A percentile compares a stretch with the other conserved stretches of the same genome.
Evolutionary conservation across 2,797 vertebrate species (phyloP).

Genomic region (Champsocephalus esox): DNA sequence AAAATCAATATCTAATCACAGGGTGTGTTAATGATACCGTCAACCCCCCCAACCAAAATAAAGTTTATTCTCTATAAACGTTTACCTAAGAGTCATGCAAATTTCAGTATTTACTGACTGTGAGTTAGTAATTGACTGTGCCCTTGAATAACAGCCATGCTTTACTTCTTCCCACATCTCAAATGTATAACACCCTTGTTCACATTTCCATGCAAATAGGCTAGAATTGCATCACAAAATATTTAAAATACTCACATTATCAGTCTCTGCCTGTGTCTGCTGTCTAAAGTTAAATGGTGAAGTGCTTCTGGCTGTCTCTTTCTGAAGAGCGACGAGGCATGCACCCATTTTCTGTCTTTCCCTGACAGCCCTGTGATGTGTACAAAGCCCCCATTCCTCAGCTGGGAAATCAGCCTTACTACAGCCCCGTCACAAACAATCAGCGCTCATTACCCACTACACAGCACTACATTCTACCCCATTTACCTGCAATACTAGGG

Average conservation of each 20-base stretch:
- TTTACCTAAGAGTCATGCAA: constrained; percentile 28
- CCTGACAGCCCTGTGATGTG: constrained; percentile 79
- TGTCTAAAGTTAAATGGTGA: constrained; percentile 67
- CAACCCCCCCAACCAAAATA: background rate
- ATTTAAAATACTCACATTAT: constrained; percentile 67
- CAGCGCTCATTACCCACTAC: constrained; percentile 79
- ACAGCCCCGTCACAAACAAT: constrained; percentile 81
- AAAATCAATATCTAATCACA: constrained; percentile 18
- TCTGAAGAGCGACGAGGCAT: constrained; percentile 71
- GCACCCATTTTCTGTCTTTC: constrained; percentile 77
- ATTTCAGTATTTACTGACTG: constrained; percentile 29
- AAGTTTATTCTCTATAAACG: background rate
- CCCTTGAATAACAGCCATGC: constrained; percentile 48
- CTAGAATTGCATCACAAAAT: constrained; percentile 60
- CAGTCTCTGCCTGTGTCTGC: constrained; percentile 46
- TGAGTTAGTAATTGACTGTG: constrained; percentile 55
- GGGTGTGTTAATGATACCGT: constrained; percentile 14
- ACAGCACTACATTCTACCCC: constrained; percentile 65
- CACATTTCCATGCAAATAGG: constrained; percentile 69
- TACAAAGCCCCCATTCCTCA: constrained; percentile 76
- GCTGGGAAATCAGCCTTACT: constrained; percentile 83
- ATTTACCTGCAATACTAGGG: constrained; percentile 69
- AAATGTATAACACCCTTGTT: constrained; percentile 50
- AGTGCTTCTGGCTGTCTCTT: constrained; percentile 74
- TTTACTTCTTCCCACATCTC: constrained; percentile 21